Percentiles rank a stretch among this genome's conserved stretches.
Conservation (phyloP, 2,113 vertebrate species). For the Sturnira hondurensis region DNA sequence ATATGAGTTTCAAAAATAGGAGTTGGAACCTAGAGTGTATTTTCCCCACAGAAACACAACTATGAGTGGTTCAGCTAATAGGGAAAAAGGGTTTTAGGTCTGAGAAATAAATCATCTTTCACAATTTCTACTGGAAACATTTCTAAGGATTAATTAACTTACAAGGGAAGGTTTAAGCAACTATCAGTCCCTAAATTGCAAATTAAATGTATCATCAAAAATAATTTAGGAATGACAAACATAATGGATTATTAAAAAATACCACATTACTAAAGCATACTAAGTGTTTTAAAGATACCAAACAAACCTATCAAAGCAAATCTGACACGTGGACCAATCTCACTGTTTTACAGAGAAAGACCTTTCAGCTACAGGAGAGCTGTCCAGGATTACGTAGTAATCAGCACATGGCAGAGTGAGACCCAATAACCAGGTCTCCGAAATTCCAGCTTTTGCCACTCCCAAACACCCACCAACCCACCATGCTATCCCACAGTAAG, state of each 20-base stretch:
- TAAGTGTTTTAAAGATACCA: not conserved
- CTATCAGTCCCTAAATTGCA: not conserved
- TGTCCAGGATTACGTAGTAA: not conserved
- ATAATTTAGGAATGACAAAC: not conserved
- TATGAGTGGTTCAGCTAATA: not conserved
- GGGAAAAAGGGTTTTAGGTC: not conserved
- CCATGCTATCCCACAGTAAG: not conserved
- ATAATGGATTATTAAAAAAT: not conserved
- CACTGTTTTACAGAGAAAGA: not conserved
- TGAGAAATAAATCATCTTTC: not conserved
- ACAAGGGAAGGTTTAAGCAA: not conserved
- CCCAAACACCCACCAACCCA: not conserved
- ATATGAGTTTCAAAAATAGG: not conserved
- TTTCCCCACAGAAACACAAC: not conserved
- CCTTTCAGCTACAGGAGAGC: not conserved
- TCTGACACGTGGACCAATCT: not conserved
- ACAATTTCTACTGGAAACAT: not conserved
- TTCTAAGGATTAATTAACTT: not conserved
- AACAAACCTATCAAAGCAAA: constrained; percentile 15
- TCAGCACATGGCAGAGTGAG: not conserved
- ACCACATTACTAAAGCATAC: not conserved
- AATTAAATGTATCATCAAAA: constrained; percentile 8
- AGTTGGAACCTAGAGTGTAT: not conserved
- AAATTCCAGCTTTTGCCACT: not conserved
- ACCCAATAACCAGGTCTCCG: not conserved